A percentile compares a stretch with the other conserved stretches of the same genome.
Evolutionary conservation across 37 sponge, comb jelly and placozoan genomes (phyloP).

Genomic region (Geodia barretti): DNA sequence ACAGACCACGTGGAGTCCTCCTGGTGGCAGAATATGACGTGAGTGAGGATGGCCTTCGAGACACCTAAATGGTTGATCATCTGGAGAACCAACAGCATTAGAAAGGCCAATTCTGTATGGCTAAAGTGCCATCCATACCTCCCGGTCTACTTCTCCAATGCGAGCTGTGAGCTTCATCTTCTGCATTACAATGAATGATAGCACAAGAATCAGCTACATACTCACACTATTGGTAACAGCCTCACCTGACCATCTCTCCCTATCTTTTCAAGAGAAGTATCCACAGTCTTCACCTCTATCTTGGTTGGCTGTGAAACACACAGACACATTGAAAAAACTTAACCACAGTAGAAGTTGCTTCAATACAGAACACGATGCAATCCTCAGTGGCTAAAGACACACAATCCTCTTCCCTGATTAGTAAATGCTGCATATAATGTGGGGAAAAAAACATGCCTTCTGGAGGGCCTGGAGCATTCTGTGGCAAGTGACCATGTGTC

Average conservation of each 20-base stretch:
- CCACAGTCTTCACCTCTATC: slow-evolving; percentile 79
- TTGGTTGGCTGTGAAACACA: slow-evolving; percentile 41
- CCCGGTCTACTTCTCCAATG: slow-evolving; percentile 88
- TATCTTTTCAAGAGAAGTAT: slow-evolving; percentile 80
- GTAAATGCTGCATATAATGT: neutral
- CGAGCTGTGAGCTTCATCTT: slow-evolving; percentile 71
- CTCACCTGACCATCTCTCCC: slow-evolving; percentile 34
- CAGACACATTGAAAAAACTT: no score
- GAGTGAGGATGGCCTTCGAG: slow-evolving; percentile 87
- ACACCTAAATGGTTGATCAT: slow-evolving; percentile 92
- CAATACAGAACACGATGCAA: no score
- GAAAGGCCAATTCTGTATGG: neutral
- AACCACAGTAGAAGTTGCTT: neutral
- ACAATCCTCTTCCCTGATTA: neutral
- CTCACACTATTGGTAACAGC: neutral
- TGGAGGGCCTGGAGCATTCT: slow-evolving; percentile 81
- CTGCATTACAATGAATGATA: slow-evolving; percentile 18
- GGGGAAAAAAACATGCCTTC: slow-evolving; percentile 57
- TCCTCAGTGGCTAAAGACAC: no score
- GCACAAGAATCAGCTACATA: neutral
- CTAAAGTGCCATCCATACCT: slow-evolving; percentile 37
- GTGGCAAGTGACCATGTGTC: slow-evolving; percentile 45
- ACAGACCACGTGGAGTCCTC: slow-evolving; percentile 93
- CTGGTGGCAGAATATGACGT: slow-evolving; percentile 98
- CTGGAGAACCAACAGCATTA: slow-evolving; percentile 11